Evolutionary conservation across 2,888 invertebrate species (phyloP).

Genomic region (Drosophila prolongata): DNA sequence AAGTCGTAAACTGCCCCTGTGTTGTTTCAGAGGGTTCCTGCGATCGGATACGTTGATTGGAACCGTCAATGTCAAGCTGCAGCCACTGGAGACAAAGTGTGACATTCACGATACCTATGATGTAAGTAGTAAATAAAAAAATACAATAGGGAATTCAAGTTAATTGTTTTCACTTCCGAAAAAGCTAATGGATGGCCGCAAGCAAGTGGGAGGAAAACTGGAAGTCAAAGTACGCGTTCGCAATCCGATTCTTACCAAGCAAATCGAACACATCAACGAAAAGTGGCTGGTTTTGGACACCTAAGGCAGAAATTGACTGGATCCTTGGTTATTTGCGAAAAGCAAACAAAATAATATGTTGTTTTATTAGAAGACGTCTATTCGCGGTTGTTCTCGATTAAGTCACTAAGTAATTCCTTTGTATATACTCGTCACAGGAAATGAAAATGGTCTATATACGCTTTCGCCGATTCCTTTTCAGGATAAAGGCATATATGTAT

Average conservation of each 20-base stretch:
- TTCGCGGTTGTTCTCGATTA: constrained; percentile 7
- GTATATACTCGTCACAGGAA: constrained; percentile 18
- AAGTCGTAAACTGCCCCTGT: constrained; percentile 85
- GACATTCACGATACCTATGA: constrained; percentile 96
- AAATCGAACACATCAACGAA: constrained; percentile 94
- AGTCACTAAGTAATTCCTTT: constrained; percentile 7
- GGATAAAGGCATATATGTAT: constrained; percentile 36
- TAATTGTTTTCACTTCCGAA: constrained; percentile 47
- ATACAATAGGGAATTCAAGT: background rate
- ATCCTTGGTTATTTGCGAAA: constrained; percentile 15
- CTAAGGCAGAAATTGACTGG: constrained; percentile 49
- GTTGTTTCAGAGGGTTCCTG: constrained; percentile 96
- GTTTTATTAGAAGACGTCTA: background rate
- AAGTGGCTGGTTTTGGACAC: constrained; percentile 95
- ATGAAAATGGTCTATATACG: constrained; percentile 17
- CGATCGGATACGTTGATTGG: constrained; percentile 94
- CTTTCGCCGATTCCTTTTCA: constrained; percentile 23
- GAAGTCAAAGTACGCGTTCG: constrained; percentile 95
- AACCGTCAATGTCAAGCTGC: constrained; percentile 92
- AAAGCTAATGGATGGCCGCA: constrained; percentile 95
- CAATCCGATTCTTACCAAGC: constrained; percentile 94
- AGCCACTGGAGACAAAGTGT: constrained; percentile 94
- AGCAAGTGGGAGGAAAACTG: constrained; percentile 94
- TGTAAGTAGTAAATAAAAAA: constrained; percentile 87
- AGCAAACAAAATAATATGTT: constrained; percentile 18